phyloP scores from a whole-genome alignment of 2,113 vertebrate species.

The Podarcis raffonei region DNA sequence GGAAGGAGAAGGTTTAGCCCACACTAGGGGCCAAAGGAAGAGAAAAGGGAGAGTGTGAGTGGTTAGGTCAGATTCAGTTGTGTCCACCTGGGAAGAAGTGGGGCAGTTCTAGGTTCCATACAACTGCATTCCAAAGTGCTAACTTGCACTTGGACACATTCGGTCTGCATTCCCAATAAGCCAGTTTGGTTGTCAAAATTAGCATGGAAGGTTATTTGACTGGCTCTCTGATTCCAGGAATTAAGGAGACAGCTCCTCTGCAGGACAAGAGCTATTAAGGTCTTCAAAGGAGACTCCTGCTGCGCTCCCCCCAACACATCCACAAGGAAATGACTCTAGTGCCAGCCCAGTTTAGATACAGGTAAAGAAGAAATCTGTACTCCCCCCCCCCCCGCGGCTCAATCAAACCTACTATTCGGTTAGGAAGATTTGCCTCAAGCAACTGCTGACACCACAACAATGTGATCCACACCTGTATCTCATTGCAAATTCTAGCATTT shows the following conservation, averaged over 20 bases:
- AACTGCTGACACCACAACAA: background rate
- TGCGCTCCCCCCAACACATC: too few species aligned
- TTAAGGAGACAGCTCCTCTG: background rate
- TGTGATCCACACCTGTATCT: background rate
- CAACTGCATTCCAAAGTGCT: background rate
- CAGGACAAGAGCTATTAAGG: background rate
- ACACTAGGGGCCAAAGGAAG: background rate
- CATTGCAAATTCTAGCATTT: too few species aligned
- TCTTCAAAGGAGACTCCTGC: background rate
- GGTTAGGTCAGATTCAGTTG: background rate
- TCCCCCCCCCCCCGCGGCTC: too few species aligned
- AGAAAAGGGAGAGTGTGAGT: background rate
- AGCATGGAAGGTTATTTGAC: background rate
- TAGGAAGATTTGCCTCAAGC: slow-evolving; percentile 10
- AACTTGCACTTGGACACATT: background rate
- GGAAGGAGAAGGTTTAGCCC: background rate
- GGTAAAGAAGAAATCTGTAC: background rate
- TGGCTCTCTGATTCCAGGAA: background rate
- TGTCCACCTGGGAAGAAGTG: background rate
- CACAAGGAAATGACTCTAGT: background rate
- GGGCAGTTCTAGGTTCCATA: background rate
- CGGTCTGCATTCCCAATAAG: background rate
- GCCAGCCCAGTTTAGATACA: too few species aligned
- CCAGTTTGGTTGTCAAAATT: background rate
- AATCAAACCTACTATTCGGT: background rate